These are phyloP conservation scores for Chaetogeoica ovagalla DNA, from an alignment of 2,888 invertebrate species.

Conservation along the genomic window DNA sequence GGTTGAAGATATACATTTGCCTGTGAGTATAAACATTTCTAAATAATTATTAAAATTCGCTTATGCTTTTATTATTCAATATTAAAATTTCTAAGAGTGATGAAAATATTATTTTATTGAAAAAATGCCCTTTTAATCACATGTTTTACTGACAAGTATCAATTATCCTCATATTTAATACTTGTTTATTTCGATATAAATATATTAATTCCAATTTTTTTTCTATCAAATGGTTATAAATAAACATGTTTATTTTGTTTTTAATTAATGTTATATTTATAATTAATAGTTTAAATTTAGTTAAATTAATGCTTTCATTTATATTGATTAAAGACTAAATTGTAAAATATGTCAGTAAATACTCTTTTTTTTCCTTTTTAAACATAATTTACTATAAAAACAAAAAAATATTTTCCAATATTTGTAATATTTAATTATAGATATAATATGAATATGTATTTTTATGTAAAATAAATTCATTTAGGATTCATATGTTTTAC, in stretches of 20 bases:
- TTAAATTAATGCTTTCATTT: neutral
- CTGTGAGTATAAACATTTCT: conserved; percentile 65
- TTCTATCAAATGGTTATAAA: neutral
- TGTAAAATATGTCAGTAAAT: neutral
- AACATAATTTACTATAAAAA: neutral
- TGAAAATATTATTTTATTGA: neutral
- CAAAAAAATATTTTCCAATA: neutral
- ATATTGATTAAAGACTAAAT: neutral
- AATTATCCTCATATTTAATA: neutral
- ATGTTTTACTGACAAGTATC: neutral
- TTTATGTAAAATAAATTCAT: neutral
- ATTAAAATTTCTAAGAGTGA: neutral
- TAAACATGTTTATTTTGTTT: neutral
- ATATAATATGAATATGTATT: neutral
- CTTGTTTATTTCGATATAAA: neutral
- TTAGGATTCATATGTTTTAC: neutral
- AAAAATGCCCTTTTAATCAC: neutral
- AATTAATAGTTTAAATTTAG: too few relatives aligned
- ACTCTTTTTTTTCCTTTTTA: too few relatives aligned
- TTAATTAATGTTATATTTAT: neutral
- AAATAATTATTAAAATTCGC: neutral
- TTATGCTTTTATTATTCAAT: neutral
- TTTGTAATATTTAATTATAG: neutral
- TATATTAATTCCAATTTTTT: too few relatives aligned
- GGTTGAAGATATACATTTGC: conserved; percentile 81